Percentiles rank a stretch among this genome's conserved stretches.
Evolutionary conservation across 2,888 invertebrate genomes (phyloP).

Genomic region (Epirrita christyi): DNA sequence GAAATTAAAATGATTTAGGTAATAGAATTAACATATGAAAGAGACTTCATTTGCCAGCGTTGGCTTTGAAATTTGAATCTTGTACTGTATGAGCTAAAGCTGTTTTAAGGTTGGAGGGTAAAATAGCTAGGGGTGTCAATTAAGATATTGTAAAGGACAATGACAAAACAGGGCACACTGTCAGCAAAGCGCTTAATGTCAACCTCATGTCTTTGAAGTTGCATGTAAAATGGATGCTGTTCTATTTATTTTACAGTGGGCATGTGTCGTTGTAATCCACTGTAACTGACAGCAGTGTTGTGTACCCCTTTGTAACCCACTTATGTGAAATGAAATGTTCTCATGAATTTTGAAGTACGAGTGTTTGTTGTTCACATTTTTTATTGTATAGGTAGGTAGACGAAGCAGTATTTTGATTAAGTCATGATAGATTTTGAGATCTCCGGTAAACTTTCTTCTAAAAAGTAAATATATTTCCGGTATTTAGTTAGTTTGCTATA

Average conservation of each 20-base stretch:
- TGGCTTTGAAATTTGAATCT: conserved; percentile 37
- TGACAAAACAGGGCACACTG: conserved; percentile 57
- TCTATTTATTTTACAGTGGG: conserved; percentile 45
- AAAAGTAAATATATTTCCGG: too few relatives aligned
- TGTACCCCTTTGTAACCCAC: conserved; percentile 27
- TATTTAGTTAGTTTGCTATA: too few relatives aligned
- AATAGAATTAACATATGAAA: conserved; percentile 69
- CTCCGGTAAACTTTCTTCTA: too few relatives aligned
- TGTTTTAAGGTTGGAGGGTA: conserved; percentile 34
- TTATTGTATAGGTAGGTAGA: too few relatives aligned
- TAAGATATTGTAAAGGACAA: conserved; percentile 73
- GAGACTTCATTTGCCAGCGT: conserved; percentile 33
- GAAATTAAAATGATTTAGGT: conserved; percentile 40
- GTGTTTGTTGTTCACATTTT: too few relatives aligned
- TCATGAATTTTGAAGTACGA: conserved; percentile 13
- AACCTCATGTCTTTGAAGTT: conserved; percentile 73
- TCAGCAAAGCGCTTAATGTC: conserved; percentile 77
- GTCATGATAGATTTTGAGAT: too few relatives aligned
- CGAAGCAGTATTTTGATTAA: too few relatives aligned
- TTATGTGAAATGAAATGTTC: conserved; percentile 25
- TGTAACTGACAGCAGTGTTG: conserved; percentile 26
- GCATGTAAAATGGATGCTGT: conserved; percentile 57
- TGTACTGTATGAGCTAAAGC: conserved; percentile 36
- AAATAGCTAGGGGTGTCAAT: conserved; percentile 78
- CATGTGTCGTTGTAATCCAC: conserved; percentile 33